phyloP scores from a whole-genome alignment of 2,888 invertebrate species.

The Catocala nupta region DNA sequence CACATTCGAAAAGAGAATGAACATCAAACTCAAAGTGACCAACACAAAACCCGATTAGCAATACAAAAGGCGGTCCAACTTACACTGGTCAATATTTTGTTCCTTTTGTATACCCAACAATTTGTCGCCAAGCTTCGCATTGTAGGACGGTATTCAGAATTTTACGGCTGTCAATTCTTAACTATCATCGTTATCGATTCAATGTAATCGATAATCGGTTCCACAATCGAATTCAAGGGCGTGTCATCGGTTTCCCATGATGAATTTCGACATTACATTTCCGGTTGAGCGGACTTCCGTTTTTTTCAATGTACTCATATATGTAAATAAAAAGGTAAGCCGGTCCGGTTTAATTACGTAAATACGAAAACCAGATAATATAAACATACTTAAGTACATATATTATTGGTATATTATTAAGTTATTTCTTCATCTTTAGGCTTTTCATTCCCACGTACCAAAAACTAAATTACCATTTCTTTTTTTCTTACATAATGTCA shows the following conservation, averaged over 20 bases:
- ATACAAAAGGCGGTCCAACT: slow-evolving; percentile 20
- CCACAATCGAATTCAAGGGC: slow-evolving; percentile 57
- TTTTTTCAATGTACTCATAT: slow-evolving; percentile 39
- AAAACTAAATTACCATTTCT: too few species aligned
- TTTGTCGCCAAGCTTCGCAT: slow-evolving; percentile 37
- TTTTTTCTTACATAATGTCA: too few species aligned
- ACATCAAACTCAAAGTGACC: slow-evolving; percentile 1
- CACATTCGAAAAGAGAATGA: slow-evolving; percentile 1
- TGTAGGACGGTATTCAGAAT: slow-evolving; percentile 39
- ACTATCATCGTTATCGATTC: slow-evolving; percentile 48
- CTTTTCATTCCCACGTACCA: slow-evolving; percentile 6
- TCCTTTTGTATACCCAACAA: slow-evolving; percentile 28
- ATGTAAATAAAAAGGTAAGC: slow-evolving; percentile 21
- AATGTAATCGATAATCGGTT: slow-evolving; percentile 50
- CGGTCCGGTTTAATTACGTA: slow-evolving; percentile 27
- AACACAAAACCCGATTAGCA: slow-evolving; percentile 3
- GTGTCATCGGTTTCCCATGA: slow-evolving; percentile 60
- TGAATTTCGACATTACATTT: slow-evolving; percentile 51
- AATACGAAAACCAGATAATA: slow-evolving; percentile 26
- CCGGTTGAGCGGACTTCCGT: slow-evolving; percentile 53
- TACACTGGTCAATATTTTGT: slow-evolving; percentile 18
- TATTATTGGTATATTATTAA: slow-evolving; percentile 14
- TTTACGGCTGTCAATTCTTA: slow-evolving; percentile 44
- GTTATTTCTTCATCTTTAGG: slow-evolving; percentile 22
- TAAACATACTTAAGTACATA: slow-evolving; percentile 18